Base-by-base conservation (phyloP, 2,113 vertebrate genomes). In the Platichthys stellatus region DNA sequence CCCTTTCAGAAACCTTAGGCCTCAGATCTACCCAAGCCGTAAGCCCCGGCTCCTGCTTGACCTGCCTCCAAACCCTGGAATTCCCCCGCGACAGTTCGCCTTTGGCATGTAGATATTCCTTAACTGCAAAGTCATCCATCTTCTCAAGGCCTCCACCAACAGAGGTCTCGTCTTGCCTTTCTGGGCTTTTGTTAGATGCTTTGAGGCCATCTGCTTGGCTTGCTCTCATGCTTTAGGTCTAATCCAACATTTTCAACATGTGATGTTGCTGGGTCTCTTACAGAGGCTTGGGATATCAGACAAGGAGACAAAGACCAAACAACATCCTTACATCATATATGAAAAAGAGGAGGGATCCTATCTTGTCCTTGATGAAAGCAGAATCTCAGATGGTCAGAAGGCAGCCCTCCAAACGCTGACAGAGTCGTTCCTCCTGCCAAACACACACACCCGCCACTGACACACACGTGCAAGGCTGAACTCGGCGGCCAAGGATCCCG, bases 1-100 rank as follows among this genome's bases (percentile, higher is more conserved):
- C 79, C 81, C 77, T 91, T 89, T 88, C 86, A 85, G 71, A 57
- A 49, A 61, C 38, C 53, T 23, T 12, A 70, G 62, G 58, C 66
- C 66, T 74, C 64, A 72, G 67, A 78, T 82, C 84, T 67, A 78
- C 71, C 70, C 56, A 23, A 63, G 63, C 59, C 26, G 70, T 40
- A 79, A 81, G 61, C 43, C 40, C 56, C 13, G 5, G 77, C 63
- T 77, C 57, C 67, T 40, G 24, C 78, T 43, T 69, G 75, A 73
- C 77, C 77, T 57, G 68, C 72, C 83, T 76, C 40, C 63, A 81
- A 78, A 84, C 66, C 51, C 26, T 62, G 87, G 81, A 86, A 83
- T 82, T 90, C 82, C 89, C 87, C 83, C 1, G 17, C 56, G 77
- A 83, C 40, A 20, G 13, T 56, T 75, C 5, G 62, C 59, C 79